phyloP scores from a whole-genome alignment of 92 coral and sea anemone genomes.

The Zoanthus sansibaricus region DNA sequence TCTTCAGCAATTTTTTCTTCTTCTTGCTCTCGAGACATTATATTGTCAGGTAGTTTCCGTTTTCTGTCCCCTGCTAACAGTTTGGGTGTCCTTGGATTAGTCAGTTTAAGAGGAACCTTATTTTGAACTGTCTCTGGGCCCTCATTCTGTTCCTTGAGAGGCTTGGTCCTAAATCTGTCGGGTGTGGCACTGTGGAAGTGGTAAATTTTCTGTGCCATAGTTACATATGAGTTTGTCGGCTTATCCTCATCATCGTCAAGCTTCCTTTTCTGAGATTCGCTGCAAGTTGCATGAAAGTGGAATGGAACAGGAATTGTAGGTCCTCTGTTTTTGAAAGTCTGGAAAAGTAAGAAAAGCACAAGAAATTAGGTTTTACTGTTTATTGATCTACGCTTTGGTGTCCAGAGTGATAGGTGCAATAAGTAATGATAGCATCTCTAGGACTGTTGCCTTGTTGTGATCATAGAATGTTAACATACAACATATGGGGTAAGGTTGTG shows the following conservation, averaged over 20 bases:
- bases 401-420: too few species aligned
- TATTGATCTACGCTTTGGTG: too few species aligned
- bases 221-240: conserved; percentile 70
- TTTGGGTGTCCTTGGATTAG: conserved; percentile 90
- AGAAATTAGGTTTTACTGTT: too few species aligned
- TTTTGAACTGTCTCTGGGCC: conserved; percentile 52
- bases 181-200: conserved; percentile 90
- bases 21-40: conserved; percentile 81
- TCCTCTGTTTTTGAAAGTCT: conserved; percentile 88
- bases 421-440: too few species aligned
- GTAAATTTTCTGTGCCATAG: conserved; percentile 94
- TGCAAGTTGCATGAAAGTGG: conserved; percentile 65
- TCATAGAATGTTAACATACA: too few species aligned
- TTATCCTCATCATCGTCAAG: conserved; percentile 73
- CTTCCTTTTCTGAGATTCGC: conserved; percentile 75
- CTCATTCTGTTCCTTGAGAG: conserved; percentile 67
- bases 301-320: conserved; percentile 91
- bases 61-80: conserved; percentile 75
- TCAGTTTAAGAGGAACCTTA: conserved; percentile 61
- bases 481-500: too few species aligned
- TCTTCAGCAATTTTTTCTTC: conserved; percentile 84
- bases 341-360: background rate
- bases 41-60: conserved; percentile 75
- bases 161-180: conserved; percentile 81
- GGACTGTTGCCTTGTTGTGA: too few species aligned